A percentile compares a stretch with the other conserved stretches of the same genome.
Conservation (phyloP, 2,113 vertebrate species). For the Atherinomorus stipes region DNA sequence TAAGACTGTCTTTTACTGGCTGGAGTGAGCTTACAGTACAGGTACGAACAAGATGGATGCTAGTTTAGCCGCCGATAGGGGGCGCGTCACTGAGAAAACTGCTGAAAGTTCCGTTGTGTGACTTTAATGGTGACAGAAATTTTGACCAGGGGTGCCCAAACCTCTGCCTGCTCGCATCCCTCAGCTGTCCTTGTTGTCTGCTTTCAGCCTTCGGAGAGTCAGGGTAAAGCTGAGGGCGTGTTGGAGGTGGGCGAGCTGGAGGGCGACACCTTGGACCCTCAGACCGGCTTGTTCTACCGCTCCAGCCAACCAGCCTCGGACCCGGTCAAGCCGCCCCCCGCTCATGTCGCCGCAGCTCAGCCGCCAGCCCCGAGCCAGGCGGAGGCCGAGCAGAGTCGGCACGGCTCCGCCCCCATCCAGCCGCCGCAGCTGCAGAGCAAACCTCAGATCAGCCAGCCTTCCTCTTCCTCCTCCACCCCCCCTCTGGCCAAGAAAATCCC, state of each 20-base stretch:
- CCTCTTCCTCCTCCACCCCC: slow-evolving; percentile 86
- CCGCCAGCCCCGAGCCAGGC: slow-evolving; percentile 8
- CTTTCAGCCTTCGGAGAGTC: slow-evolving; percentile 85
- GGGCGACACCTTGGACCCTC: slow-evolving; percentile 97
- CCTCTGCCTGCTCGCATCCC: neutral
- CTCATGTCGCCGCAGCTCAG: slow-evolving; percentile 43
- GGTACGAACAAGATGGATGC: no score
- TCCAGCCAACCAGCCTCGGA: slow-evolving; percentile 81
- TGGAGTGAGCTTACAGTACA: no score
- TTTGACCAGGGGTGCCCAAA: no score
- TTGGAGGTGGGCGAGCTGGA: slow-evolving; percentile 93
- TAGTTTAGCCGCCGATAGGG: no score
- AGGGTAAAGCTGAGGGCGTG: slow-evolving; percentile 83
- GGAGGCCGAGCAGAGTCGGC: slow-evolving; percentile 72
- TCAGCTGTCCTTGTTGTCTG: neutral
- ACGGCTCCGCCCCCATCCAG: slow-evolving; percentile 33
- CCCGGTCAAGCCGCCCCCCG: slow-evolving; percentile 80
- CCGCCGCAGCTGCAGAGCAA: slow-evolving; percentile 71
- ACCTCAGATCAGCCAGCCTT: slow-evolving; percentile 84
- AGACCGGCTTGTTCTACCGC: slow-evolving; percentile 97
- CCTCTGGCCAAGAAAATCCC: slow-evolving; percentile 86
- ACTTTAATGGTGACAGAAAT: no score
- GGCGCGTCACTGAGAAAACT: no score
- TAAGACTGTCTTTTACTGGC: no score
- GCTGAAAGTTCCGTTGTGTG: no score